These are phyloP conservation scores for Microchrysa polita DNA, from an alignment of 2,888 invertebrate species.

Conservation along the genomic window DNA sequence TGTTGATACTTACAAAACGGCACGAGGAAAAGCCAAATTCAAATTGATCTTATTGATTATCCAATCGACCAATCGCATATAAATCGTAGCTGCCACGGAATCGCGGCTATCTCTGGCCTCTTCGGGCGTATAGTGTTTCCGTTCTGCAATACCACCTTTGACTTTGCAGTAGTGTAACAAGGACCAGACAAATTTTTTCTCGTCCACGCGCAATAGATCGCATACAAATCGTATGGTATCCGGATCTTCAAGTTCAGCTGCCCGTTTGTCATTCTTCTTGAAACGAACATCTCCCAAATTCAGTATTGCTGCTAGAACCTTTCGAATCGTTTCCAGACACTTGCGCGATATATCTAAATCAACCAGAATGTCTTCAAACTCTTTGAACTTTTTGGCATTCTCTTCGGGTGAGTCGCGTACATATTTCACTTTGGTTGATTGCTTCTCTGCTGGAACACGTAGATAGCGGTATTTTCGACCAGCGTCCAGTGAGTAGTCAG, in stretches of 20 bases:
- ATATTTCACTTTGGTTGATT: slow-evolving; percentile 69
- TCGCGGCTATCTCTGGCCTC: slow-evolving; percentile 87
- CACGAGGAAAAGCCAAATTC: slow-evolving; percentile 82
- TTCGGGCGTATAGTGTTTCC: slow-evolving; percentile 73
- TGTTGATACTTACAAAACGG: slow-evolving; percentile 87
- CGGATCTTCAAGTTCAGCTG: slow-evolving; percentile 77
- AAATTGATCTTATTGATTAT: slow-evolving; percentile 85
- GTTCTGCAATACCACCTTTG: slow-evolving; percentile 69
- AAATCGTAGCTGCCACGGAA: slow-evolving; percentile 84
- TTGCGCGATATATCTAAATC: slow-evolving; percentile 78
- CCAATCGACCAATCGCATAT: slow-evolving; percentile 88
- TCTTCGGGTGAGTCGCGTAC: slow-evolving; percentile 72
- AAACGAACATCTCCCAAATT: slow-evolving; percentile 84
- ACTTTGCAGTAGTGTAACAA: slow-evolving; percentile 86
- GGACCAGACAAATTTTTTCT: slow-evolving; percentile 85
- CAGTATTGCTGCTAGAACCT: slow-evolving; percentile 77
- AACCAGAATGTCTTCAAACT: slow-evolving; percentile 71
- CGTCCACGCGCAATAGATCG: slow-evolving; percentile 78
- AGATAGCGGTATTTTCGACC: slow-evolving; percentile 80
- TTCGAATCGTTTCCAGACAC: slow-evolving; percentile 76
- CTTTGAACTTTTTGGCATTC: slow-evolving; percentile 72
- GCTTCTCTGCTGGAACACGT: slow-evolving; percentile 69
- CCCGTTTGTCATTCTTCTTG: slow-evolving; percentile 70
- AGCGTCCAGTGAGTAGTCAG: slow-evolving; percentile 73
- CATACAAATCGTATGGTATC: slow-evolving; percentile 79